phyloP scores from a whole-genome alignment of 1,140 invertebrate genomes.

The Drosophila pseudoananassae region DNA sequence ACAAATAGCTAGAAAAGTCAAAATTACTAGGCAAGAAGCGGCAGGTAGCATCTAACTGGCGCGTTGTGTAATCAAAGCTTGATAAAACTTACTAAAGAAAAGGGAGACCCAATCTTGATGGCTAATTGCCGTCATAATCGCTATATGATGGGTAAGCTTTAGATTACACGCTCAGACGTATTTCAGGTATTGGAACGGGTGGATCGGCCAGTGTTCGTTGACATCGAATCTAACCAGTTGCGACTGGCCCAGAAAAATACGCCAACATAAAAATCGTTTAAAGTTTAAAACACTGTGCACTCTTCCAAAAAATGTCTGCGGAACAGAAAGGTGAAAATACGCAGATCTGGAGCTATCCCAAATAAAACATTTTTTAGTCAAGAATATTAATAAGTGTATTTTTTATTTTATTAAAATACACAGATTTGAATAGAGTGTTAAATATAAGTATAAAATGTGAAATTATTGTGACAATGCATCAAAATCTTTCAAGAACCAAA shows the following conservation, averaged over 20 bases:
- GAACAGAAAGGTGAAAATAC: constrained; percentile 53
- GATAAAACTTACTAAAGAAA: constrained; percentile 49
- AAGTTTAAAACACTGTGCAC: neutral
- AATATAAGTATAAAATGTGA: no score
- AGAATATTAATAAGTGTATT: no score
- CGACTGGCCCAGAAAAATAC: neutral
- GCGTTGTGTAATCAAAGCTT: constrained; percentile 42
- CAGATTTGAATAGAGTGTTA: neutral
- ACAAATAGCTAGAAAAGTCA: neutral
- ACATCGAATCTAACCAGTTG: neutral
- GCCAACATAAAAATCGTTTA: neutral
- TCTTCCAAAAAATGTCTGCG: constrained; percentile 23
- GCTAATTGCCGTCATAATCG: constrained; percentile 55
- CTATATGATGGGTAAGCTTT: constrained; percentile 35
- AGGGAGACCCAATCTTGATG: constrained; percentile 22
- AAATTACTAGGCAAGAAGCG: constrained; percentile 9
- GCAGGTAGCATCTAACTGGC: constrained; percentile 46
- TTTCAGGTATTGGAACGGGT: constrained; percentile 56
- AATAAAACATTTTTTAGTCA: constrained; percentile 1
- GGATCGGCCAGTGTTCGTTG: constrained; percentile 30
- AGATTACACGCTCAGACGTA: constrained; percentile 53
- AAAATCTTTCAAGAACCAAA: no score
- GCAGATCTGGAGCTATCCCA: neutral
- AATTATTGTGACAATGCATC: no score
- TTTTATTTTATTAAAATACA: neutral